Conservation (phyloP, 2,888 invertebrate genomes). For the Cinara cedri region DNA sequence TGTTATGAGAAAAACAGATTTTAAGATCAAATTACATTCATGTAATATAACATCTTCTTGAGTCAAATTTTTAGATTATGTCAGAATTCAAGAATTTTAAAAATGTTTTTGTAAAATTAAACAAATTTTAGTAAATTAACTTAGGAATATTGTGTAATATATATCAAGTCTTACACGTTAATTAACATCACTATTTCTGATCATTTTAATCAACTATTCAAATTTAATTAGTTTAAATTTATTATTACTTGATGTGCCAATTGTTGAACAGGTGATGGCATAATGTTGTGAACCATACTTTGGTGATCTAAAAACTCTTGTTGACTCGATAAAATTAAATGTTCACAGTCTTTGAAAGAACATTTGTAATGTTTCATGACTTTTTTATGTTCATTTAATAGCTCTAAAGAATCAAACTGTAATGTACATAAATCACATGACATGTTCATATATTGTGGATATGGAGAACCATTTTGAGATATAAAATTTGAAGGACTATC, state of each 20-base stretch:
- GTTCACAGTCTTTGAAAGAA: constrained; percentile 43
- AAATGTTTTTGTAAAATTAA: no score
- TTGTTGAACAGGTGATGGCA: constrained; percentile 54
- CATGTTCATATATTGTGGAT: background rate
- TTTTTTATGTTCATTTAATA: constrained; percentile 45
- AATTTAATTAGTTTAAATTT: background rate
- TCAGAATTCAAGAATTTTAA: no score
- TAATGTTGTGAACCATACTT: constrained; percentile 35
- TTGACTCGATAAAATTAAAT: background rate
- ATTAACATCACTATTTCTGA: no score
- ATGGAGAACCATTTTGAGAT: constrained; percentile 42
- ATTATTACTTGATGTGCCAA: constrained; percentile 47
- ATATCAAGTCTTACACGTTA: no score
- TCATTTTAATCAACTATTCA: no score
- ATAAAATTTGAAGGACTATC: constrained; percentile 27
- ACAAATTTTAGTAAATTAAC: no score
- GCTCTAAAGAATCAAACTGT: constrained; percentile 38
- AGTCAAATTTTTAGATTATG: no score
- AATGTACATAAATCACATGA: constrained; percentile 33
- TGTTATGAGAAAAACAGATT: no score
- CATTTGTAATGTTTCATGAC: constrained; percentile 48
- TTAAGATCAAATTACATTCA: no score
- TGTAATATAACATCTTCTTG: no score
- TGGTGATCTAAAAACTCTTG: constrained; percentile 42
- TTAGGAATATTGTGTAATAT: no score